Base-by-base conservation (phyloP, 1,140 invertebrate species). In the Lasioglossum baleicum region DNA sequence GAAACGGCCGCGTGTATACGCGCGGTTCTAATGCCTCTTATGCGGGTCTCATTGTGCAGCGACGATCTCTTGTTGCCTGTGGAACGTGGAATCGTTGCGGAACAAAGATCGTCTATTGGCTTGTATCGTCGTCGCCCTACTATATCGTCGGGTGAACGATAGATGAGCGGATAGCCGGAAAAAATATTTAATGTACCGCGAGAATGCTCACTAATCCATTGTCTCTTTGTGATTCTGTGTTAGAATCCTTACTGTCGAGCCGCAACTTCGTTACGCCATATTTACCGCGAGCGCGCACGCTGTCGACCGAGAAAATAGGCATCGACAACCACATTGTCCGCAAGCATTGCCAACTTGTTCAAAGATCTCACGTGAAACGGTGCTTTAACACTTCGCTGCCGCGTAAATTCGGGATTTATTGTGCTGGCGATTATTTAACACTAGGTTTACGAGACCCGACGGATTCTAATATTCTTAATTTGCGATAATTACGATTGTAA, bases 11-110 rank as follows among this genome's bases (percentile, higher is more conserved):
- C 51, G 13, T 15, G 51, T 53, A 53, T 53, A 53, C 51, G 74
- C 65, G 79, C 70, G 74, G 67, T 74, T 63, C 74, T 85, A 82
- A 82, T 85, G 53, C 74, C 84, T 78, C 80, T 85, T 84, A 84
- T 84, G 71, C 83, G 84, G 83, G 79, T 84, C 61, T 84, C 63
- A 85, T 84, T 85, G 83, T 85, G 79, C 83, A 85, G 77, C 79
- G 17, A 7, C 15, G 83, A 85, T 84, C 84, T 85, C 83, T 78
- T 82, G 83, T 85, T 84, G 83, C 83, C 71, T 67, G 79, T 67
- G 63, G 75, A 84, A 84, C 82, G 79, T 67, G 58, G 80, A 82
- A 84, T 84, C 80, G 70, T 53, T 73, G 75, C 67, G 17, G 83
- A 82, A 78, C 83, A 77, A 70, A 85, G 79, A 85, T 85, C 67